Evolutionary conservation across 2,888 invertebrate genomes (phyloP), one percentile per base, ranked within the genome.

Genomic region (Leucoptera coffeella): DNA sequence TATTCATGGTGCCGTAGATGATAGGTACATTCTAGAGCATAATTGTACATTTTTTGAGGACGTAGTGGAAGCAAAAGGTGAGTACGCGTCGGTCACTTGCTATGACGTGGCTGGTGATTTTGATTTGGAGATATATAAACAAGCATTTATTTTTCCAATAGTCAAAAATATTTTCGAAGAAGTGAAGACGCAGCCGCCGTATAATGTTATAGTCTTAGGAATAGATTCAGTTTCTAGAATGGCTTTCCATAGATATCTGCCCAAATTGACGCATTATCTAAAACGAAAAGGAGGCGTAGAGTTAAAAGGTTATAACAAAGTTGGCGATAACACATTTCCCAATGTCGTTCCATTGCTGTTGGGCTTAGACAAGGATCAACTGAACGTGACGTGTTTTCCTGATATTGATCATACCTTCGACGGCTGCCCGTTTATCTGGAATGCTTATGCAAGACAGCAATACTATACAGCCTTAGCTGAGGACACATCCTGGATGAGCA

Each of bases 271-370:
- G 11, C 48, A 65, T 2, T 77, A 72, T 37, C 59, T 90, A 26
- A 61, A 73, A 30, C 52, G 75, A 10, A 59, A 85, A 32, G 73
- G 74, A 9, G 82, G 82, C 20, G 73, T 87, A 26, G 90, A 90
- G 47, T 71, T 95, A 47, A 54, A 83, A 36, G 95, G 94, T 4
- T 93, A 90, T 53, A 92, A 88, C 47, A 95, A 94, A 73, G 85
- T 95, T 6, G 95, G 82, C 3, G 94, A 94, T 52, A 95, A 94
- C 51, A 94, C 94, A 0, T 93, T 87, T 48, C 91, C 92, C 1
- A 95, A 95, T 52, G 50, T 95, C 30, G 77, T 86, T 5, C 86
- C 94, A 0, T 74, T 89, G 33, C 58, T 93, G 8, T 78, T 81
- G 3, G 93, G 93, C 0, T 47, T 81, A 22, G 75, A 73, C 22